Evolutionary conservation across 1,140 invertebrate genomes (phyloP).

Genomic region (Camponotus floridanus): DNA sequence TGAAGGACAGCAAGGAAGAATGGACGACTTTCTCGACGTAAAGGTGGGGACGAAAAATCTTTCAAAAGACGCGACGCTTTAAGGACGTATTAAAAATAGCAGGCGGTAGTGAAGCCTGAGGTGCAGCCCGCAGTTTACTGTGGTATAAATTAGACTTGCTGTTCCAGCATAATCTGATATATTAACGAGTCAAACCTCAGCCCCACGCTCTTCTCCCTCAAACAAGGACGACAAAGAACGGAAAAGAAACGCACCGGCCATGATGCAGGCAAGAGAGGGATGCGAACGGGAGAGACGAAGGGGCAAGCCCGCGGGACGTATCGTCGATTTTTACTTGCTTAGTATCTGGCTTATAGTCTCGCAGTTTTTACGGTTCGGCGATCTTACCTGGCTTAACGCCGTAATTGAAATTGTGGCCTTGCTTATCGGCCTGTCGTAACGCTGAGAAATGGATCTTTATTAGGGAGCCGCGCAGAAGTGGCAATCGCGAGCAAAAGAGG

Average conservation of each 20-base stretch:
- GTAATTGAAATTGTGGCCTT: slow-evolving; percentile 78
- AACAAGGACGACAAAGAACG: slow-evolving; percentile 30
- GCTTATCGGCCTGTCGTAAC: slow-evolving; percentile 77
- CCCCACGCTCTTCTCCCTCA: neutral
- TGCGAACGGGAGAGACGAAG: neutral
- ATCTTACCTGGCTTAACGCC: slow-evolving; percentile 73
- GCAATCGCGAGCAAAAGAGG: slow-evolving; percentile 38
- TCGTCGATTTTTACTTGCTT: slow-evolving; percentile 78
- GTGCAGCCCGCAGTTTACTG: slow-evolving; percentile 74
- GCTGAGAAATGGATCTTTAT: slow-evolving; percentile 78
- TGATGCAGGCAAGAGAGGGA: slow-evolving; percentile 21
- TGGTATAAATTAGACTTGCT: slow-evolving; percentile 80
- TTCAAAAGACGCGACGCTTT: slow-evolving; percentile 76
- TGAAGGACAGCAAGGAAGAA: neutral
- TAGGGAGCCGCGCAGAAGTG: slow-evolving; percentile 69
- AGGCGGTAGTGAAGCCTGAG: slow-evolving; percentile 65
- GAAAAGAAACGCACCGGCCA: slow-evolving; percentile 7
- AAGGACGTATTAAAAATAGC: slow-evolving; percentile 77
- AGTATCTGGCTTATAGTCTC: slow-evolving; percentile 76
- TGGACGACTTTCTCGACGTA: slow-evolving; percentile 1
- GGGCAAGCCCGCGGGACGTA: slow-evolving; percentile 70
- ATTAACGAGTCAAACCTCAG: slow-evolving; percentile 77
- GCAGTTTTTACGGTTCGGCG: slow-evolving; percentile 75
- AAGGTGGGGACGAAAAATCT: slow-evolving; percentile 69
- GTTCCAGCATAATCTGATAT: slow-evolving; percentile 80